Base-by-base conservation (phyloP, 2,888 invertebrate genomes). In the Nebria brevicollis region DNA sequence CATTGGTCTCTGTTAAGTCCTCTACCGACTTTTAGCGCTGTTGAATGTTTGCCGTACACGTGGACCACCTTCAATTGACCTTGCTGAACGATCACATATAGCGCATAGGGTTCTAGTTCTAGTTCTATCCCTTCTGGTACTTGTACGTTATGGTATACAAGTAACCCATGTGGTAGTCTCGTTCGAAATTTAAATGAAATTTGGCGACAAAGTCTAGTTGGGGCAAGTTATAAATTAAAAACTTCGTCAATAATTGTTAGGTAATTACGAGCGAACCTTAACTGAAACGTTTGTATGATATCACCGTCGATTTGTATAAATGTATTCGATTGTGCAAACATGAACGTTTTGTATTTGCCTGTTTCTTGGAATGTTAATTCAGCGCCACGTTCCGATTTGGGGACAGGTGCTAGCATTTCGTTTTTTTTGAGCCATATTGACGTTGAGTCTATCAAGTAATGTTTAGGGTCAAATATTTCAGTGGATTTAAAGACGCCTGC, bases 11-110 rank as follows among this genome's bases (percentile, higher is more conserved):
- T 92, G 88, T 97, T 97, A 80, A 97, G 89, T 2, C 96, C 96
- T 89, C 96, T 93, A 65, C 96, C 97, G 4, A 97, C 96, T 0
- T 95, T 96, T 68, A 97, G 86, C n/a, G 93, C 92, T 0, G 96
- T 96, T 77, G 96, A 93, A 87, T 95, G 94, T 87, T 96, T 96
- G 3, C 96, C 96, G 87, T 96, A 97, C 41, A 97, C 96, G 88
- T 97, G 97, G 8, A 97, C 96, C 80, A 97, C 96, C 91, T 97
- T 97, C 20, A 97, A 90, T 89, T 96, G 96, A 20, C 97, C 97
- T 87, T 97, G 97, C 88, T 97, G 96, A 26, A 97, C 95, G 86
- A 97, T 97, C 65, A 97, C 95, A 88, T 97, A 97, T 25, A 97
- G 90, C 73, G 97, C 97, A 87, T 97, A 97, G 0, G 96, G 96